Percentiles rank a stretch among this genome's conserved stretches.
These are phyloP conservation scores for Dendroctonus valens DNA, from an alignment of 1,140 invertebrate genomes.

Conservation along the genomic window DNA sequence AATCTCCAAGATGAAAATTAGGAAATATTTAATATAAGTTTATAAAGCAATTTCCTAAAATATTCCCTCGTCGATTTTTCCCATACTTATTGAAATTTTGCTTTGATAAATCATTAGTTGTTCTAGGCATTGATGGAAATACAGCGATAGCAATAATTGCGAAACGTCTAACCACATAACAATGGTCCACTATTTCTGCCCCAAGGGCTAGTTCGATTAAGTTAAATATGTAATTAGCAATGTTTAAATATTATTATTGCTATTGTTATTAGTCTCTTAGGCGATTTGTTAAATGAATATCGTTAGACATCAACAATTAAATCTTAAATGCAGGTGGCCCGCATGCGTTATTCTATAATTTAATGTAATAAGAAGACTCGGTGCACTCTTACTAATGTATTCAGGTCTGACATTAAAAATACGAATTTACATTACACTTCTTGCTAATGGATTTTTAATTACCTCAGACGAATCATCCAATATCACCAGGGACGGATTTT, in stretches of 20 bases:
- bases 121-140: no score
- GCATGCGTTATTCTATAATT: conserved; percentile 7
- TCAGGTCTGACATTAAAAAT: conserved; percentile 43
- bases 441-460: conserved; percentile 49
- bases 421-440: conserved; percentile 45
- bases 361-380: conserved; percentile 19
- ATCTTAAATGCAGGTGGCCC: conserved; percentile 13
- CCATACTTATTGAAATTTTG: conserved; percentile 4
- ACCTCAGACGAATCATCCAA: conserved; percentile 43
- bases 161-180: neutral
- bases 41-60: conserved; percentile 19
- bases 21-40: conserved; percentile 24
- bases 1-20: conserved; percentile 22
- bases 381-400: conserved; percentile 38
- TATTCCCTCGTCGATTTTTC: neutral
- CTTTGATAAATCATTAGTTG: neutral
- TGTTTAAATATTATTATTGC: neutral
- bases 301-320: neutral
- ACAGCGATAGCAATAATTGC: neutral
- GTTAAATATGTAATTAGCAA: neutral
- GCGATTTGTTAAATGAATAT: neutral
- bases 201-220: neutral
- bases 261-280: neutral
- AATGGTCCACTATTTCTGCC: neutral
- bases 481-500: conserved; percentile 14